phyloP scores from a whole-genome alignment of 2,888 invertebrate genomes.

The Heliconius ethilla region DNA sequence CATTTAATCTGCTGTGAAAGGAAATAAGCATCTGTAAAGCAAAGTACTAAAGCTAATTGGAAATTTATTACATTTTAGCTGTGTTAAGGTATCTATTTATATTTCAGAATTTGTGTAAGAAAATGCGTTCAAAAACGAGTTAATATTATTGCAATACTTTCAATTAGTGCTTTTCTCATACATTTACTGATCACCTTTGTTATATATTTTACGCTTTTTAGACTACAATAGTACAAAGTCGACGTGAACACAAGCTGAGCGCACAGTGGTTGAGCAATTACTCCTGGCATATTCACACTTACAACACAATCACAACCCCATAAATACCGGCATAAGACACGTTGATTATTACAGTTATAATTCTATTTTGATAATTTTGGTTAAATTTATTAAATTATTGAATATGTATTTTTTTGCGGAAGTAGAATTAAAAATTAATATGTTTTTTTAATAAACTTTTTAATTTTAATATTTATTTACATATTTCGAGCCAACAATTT shows the following conservation, averaged over 20 bases:
- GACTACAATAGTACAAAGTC: not conserved
- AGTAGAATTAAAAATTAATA: too few species aligned
- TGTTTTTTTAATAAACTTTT: not conserved
- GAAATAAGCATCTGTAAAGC: not conserved
- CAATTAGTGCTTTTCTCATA: not conserved
- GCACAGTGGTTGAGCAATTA: constrained; percentile 47
- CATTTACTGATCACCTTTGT: not conserved
- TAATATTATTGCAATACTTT: too few species aligned
- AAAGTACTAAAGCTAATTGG: not conserved
- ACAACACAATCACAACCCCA: constrained; percentile 5
- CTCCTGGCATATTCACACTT: constrained; percentile 22
- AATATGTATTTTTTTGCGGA: too few species aligned
- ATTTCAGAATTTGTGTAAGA: too few species aligned
- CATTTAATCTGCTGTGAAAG: not conserved
- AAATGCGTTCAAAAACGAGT: too few species aligned
- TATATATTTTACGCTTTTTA: not conserved
- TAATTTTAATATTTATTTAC: not conserved
- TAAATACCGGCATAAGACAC: constrained; percentile 2
- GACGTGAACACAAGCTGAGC: constrained; percentile 33
- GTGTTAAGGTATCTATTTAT: too few species aligned
- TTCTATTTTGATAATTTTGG: too few species aligned
- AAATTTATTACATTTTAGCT: too few species aligned
- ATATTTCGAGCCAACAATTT: not conserved
- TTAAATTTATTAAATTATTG: too few species aligned
- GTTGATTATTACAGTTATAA: not conserved